Base-by-base conservation (phyloP, 2,888 invertebrate species). In the Notodromas monacha region DNA sequence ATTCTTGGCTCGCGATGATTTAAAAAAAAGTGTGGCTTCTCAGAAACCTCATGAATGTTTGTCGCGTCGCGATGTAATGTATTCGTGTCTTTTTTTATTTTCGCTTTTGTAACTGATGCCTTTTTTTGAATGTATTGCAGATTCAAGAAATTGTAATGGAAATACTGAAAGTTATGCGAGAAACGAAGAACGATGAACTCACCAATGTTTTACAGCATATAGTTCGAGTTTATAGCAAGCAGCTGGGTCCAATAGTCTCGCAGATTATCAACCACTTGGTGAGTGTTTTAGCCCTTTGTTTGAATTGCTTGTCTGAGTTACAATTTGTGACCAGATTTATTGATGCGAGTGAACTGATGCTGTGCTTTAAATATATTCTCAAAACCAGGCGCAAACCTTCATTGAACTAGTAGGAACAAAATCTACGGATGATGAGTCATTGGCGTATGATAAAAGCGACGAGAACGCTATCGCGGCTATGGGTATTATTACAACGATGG, bases 401-500 rank as follows among this genome's bases (percentile, higher is more conserved):
- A 34, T 32, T 16, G 35, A 38, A 21, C 34, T 40, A 2, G 28
- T 40, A 3, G 32, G 36, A 16, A 39, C 29, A 4, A 35, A 12
- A 38, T 42, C 2, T 49, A 49, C n/a, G n/a, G n/a, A n/a, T n/a
- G n/a, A n/a, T n/a, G n/a, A n/a, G n/a, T n/a, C n/a, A n/a, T n/a
- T n/a, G n/a, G n/a, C n/a, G n/a, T n/a, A n/a, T 21, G 21, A 6
- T 39, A 73, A 72, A 3, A 68, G 73, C 1, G 89, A 89, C 42
- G 89, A 92, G 47, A 84, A 81, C 45, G 81, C 86, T 4, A 77
- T 92, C 32, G 76, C 84, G 2, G 84, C 89, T 1, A 84, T 92
- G 74, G 86, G 89, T 12, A 57, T 96, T 15, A 55, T 96, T 8
- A 86, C 76, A 46, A 86, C 92, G 2, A 74, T 96, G 50, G 86